These are phyloP conservation scores for Sebastes reedi DNA, from an alignment of 2,797 vertebrate genomes.

Conservation along the genomic window DNA sequence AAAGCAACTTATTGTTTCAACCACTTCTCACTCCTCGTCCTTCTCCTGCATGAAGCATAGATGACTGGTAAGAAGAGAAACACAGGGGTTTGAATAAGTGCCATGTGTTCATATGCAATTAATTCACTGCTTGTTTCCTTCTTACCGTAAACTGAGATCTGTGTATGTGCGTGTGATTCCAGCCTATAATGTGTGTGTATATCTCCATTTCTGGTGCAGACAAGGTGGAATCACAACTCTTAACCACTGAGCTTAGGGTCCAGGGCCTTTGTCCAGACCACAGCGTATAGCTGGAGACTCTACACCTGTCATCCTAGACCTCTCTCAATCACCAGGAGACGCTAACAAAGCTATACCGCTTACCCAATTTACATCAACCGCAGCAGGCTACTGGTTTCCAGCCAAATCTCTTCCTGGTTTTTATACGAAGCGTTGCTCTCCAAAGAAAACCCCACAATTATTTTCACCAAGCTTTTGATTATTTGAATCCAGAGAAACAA, in stretches of 20 bases:
- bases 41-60: background rate
- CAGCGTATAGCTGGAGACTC: constrained; percentile 36
- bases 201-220: constrained; percentile 37
- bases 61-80: constrained; percentile 23
- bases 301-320: constrained; percentile 64
- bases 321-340: constrained; percentile 48
- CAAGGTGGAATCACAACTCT: constrained; percentile 42
- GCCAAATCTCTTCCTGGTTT: constrained; percentile 37
- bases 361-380: constrained; percentile 50
- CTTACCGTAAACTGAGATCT: constrained; percentile 3
- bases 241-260: constrained; percentile 38
- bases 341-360: constrained; percentile 35
- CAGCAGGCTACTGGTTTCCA: constrained; percentile 35
- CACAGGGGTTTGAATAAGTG: constrained; percentile 21
- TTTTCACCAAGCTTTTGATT: constrained; percentile 42
- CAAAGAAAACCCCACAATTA: constrained; percentile 47
- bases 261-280: constrained; percentile 50
- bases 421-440: constrained; percentile 6
- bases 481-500: constrained; percentile 53
- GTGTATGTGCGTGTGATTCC: background rate
- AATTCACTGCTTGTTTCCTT: constrained; percentile 33
- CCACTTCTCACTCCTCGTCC: background rate
- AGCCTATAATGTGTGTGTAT: background rate
- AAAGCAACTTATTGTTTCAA: constrained; percentile 19
- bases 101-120: constrained; percentile 44